A percentile compares a stretch with the other conserved stretches of the same genome.
Evolutionary conservation across 2,797 vertebrate species (phyloP).

Genomic region (Pantherophis vulpinus): DNA sequence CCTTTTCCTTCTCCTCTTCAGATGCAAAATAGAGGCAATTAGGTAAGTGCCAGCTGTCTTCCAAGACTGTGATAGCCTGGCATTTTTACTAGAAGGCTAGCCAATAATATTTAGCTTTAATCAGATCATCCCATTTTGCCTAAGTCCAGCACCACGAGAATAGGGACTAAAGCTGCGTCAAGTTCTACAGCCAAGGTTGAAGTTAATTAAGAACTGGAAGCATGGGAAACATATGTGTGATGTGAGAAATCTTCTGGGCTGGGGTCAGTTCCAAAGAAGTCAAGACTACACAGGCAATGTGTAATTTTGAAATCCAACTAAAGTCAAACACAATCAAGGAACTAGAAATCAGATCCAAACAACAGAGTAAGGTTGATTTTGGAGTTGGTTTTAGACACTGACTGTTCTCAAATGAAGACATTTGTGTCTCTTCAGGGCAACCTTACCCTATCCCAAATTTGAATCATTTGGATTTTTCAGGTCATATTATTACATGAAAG

Average conservation of each 20-base stretch:
- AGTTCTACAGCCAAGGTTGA: background rate
- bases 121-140: background rate
- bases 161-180: background rate
- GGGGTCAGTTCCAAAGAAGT: background rate
- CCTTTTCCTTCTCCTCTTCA: background rate
- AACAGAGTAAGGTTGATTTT: background rate
- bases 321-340: background rate
- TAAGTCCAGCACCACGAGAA: background rate
- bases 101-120: background rate
- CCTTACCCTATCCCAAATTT: background rate
- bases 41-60: background rate
- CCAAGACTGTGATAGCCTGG: background rate
- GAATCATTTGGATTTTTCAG: background rate
- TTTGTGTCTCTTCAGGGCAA: background rate
- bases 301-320: background rate
- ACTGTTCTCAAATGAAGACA: background rate
- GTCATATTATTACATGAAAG: background rate
- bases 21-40: background rate
- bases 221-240: background rate
- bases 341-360: background rate
- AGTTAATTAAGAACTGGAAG: background rate
- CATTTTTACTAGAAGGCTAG: background rate
- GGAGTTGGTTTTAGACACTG: background rate
- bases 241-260: background rate
- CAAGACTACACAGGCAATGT: background rate